Evolutionary conservation across 1,140 invertebrate species (phyloP).

Genomic region (Antheraea mylitta): DNA sequence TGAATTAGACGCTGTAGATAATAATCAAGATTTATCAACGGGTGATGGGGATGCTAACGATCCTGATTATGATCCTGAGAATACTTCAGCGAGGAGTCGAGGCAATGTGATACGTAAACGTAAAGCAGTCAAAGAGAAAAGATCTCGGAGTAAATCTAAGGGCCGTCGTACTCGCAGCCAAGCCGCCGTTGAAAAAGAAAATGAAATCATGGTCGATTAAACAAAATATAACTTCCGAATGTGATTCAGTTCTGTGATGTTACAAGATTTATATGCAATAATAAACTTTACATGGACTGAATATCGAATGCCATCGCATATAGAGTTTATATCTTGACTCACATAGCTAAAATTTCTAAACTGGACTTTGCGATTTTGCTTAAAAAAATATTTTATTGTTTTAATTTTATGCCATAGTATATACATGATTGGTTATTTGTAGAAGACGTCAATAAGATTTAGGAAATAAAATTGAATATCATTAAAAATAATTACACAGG

Average conservation of each 20-base stretch:
- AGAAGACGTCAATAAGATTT: not conserved
- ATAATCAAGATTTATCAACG: constrained; percentile 17
- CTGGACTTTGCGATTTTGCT: not conserved
- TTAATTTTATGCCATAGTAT: constrained; percentile 4
- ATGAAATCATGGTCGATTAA: constrained; percentile 53
- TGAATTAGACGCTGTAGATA: constrained; percentile 49
- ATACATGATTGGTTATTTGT: constrained; percentile 11
- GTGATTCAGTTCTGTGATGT: constrained; percentile 53
- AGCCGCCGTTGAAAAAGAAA: constrained; percentile 47
- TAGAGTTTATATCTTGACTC: not conserved
- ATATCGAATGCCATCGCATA: not conserved
- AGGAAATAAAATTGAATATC: not conserved
- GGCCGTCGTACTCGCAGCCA: constrained; percentile 64
- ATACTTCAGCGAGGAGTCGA: constrained; percentile 52
- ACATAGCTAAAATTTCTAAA: not conserved
- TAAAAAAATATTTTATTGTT: not conserved
- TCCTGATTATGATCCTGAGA: constrained; percentile 54
- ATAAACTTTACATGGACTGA: not conserved
- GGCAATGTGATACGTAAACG: constrained; percentile 61
- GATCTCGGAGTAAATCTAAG: constrained; percentile 55
- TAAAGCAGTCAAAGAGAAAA: constrained; percentile 57
- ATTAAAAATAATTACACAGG: not conserved
- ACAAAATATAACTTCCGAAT: constrained; percentile 9
- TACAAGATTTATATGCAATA: constrained; percentile 25
- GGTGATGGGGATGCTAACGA: constrained; percentile 51